Percentiles rank a stretch among this genome's conserved stretches.
These are phyloP conservation scores for Lasioglossum morio DNA, from an alignment of 2,888 invertebrate species.

Conservation along the genomic window DNA sequence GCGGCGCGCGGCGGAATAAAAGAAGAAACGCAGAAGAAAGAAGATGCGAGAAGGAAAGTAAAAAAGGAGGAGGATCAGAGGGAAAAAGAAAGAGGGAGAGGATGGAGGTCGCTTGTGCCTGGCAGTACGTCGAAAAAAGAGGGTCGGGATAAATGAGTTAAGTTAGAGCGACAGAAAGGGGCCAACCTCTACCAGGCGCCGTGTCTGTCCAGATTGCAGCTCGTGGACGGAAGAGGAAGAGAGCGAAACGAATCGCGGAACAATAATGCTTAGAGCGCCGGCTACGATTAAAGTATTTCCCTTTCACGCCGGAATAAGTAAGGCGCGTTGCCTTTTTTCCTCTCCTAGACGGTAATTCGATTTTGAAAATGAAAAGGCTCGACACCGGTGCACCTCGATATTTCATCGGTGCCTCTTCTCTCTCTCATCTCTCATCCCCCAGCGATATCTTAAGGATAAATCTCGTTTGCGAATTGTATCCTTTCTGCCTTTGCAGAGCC, in stretches of 20 bases:
- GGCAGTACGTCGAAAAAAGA: conserved; percentile 72
- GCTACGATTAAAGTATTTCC: conserved; percentile 65
- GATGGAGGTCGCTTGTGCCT: conserved; percentile 62
- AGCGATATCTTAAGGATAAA: conserved; percentile 44
- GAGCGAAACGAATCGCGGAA: conserved; percentile 62
- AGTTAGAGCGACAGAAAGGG: conserved; percentile 62
- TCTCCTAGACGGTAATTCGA: conserved; percentile 53
- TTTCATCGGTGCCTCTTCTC: conserved; percentile 28
- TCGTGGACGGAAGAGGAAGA: conserved; percentile 46
- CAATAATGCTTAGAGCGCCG: conserved; percentile 58
- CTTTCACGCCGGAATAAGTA: conserved; percentile 55
- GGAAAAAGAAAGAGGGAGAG: background rate
- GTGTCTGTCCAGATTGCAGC: conserved; percentile 66
- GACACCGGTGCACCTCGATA: conserved; percentile 35
- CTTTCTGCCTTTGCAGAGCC: background rate
- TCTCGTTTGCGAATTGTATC: conserved; percentile 61
- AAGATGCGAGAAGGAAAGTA: background rate
- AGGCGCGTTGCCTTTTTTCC: conserved; percentile 29
- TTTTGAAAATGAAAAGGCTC: conserved; percentile 62
- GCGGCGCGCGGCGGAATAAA: background rate
- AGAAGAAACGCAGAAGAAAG: background rate
- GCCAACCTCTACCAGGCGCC: conserved; percentile 66
- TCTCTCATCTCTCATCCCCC: background rate
- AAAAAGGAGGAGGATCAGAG: background rate
- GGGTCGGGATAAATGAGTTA: conserved; percentile 74